Evolutionary conservation across 2,113 vertebrate genomes (phyloP), one percentile per base, ranked within the genome.

Genomic region (Dendrocopos noguchii): DNA sequence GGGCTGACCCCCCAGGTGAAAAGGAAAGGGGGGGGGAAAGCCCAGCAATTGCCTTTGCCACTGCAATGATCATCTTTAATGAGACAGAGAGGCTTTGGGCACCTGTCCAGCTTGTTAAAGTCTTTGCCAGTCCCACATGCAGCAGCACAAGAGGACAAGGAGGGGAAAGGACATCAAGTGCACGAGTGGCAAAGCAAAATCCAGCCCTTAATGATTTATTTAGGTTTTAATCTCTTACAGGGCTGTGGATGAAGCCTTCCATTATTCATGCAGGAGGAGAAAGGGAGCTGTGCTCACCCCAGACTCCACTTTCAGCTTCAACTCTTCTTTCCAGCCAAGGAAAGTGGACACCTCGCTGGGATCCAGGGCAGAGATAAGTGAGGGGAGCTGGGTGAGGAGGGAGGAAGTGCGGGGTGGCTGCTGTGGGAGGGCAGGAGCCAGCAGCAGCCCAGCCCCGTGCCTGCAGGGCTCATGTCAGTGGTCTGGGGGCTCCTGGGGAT

Each of bases 21-120:
- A 68, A 80, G 50, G 22, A 25, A 52, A 7, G 50, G 22, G 22
- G 12, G 22, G 7, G 12, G 22, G 17, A 20, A 47, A 46, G 18
- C 46, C 24, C 22, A 52, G 24, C 20, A 82, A 81, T 76, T 47
- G n/a, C 91, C 64, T 91, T 82, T 94, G 84, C 80, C 87, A 52
- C 53, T 2, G 1, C 28, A 1, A n/a, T 34, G 84, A 67, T 92
- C 22, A 28, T 87, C 88, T 94, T 80, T 93, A 84, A 95, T 74
- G 92, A 92, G 84, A n/a, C 44, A 77, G 84, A 84, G 94, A 83
- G 17, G 53, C 8, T 64, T 76, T 79, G 87, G 87, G 95, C n/a
- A 8, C 79, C 78, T 72, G 50, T 78, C 80, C 95, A 91, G 86
- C 84, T 88, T 71, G n/a, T 67, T 80, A 77, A 84, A 79, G 33